Conservation (phyloP, 2,888 invertebrate genomes). For the Drosophila fungiperda region DNA sequence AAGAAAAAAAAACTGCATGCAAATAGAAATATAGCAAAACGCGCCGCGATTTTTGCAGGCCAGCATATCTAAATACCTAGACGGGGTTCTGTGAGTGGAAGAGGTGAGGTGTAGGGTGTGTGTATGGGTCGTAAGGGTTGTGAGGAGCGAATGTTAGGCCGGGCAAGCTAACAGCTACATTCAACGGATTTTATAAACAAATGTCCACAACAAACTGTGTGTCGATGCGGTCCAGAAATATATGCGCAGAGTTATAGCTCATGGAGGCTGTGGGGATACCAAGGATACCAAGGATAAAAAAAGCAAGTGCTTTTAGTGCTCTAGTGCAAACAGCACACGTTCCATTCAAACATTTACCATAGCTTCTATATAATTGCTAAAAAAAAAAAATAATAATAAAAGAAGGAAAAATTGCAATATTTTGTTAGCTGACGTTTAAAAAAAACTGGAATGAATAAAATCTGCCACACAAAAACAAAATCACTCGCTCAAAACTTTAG, state of each 20-base stretch:
- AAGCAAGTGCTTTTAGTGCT: constrained; percentile 35
- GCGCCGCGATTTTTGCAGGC: constrained; percentile 45
- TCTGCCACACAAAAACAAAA: neutral
- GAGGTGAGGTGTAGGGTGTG: neutral
- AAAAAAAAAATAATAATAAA: constrained; percentile 5
- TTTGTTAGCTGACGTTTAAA: no score
- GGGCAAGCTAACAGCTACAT: constrained; percentile 32
- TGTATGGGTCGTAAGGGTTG: neutral
- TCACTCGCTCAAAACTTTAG: neutral
- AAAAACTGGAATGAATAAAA: neutral
- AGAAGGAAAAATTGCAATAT: neutral
- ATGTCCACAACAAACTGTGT: constrained; percentile 61
- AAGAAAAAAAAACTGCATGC: neutral
- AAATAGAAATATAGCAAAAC: constrained; percentile 10
- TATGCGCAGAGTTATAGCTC: constrained; percentile 1
- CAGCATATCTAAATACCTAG: constrained; percentile 65
- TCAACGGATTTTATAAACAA: constrained; percentile 53
- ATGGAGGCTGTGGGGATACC: neutral
- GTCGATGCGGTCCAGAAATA: constrained; percentile 45
- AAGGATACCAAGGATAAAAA: neutral
- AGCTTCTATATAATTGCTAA: constrained; percentile 60
- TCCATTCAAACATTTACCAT: constrained; percentile 44
- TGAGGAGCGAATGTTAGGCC: neutral
- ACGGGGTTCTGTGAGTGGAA: neutral
- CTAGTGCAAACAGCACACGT: constrained; percentile 55